phyloP scores from a whole-genome alignment of 2,113 vertebrate genomes.

The Oncorhynchus tshawytscha region DNA sequence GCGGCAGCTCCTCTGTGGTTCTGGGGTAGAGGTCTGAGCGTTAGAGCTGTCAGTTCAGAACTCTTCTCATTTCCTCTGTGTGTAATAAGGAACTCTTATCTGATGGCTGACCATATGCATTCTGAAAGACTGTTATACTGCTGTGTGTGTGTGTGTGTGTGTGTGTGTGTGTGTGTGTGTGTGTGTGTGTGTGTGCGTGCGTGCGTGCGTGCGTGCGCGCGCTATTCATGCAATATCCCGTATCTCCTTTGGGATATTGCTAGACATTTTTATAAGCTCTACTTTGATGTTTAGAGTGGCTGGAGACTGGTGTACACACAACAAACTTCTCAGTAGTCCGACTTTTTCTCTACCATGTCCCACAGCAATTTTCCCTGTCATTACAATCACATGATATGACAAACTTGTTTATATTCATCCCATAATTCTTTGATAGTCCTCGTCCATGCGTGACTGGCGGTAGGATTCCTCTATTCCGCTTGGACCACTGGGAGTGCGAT shows the following conservation, averaged over 20 bases:
- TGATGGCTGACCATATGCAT: background rate
- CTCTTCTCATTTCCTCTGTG: conserved; percentile 13
- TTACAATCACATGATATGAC: background rate
- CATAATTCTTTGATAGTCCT: background rate
- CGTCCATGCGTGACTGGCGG: background rate
- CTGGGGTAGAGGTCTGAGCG: background rate
- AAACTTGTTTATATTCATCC: background rate
- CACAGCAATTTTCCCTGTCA: no score
- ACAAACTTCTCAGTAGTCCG: no score
- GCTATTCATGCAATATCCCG: background rate
- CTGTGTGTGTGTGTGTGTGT: no score
- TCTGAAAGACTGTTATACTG: background rate
- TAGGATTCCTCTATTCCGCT: background rate
- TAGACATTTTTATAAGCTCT: background rate
- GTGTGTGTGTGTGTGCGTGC: background rate
- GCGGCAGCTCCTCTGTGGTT: background rate
- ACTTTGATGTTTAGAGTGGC: background rate
- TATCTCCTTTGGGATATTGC: background rate
- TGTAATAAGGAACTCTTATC: conserved; percentile 14
- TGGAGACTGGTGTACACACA: no score
- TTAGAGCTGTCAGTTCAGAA: conserved; percentile 5
- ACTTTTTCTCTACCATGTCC: no score
- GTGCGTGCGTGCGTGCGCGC: background rate
- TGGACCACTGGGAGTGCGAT: background rate
- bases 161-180: no score